Evolutionary conservation across 2,797 vertebrate species (phyloP).

Genomic region (Emys orbicularis): DNA sequence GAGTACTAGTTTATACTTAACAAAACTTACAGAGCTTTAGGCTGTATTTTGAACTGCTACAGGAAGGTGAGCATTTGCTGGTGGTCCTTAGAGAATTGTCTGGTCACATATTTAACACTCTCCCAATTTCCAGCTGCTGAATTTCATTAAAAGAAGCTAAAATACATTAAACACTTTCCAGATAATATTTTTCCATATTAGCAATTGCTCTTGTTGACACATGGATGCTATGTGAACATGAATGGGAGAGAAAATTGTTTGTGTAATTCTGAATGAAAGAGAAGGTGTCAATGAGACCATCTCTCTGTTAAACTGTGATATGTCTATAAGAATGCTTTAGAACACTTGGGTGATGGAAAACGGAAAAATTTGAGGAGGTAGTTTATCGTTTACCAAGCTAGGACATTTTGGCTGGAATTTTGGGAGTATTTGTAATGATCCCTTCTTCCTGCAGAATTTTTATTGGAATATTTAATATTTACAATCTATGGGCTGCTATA

Average conservation of each 20-base stretch:
- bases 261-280: not conserved
- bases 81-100: not conserved
- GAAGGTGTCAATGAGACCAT: not conserved
- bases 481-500: not conserved
- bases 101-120: not conserved
- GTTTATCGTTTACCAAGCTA: not conserved
- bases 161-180: not conserved
- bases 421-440: not conserved
- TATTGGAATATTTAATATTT: not conserved
- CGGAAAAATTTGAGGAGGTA: not conserved
- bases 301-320: not conserved
- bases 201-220: accelerated
- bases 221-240: not conserved
- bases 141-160: not conserved
- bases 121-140: not conserved
- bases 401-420: not conserved
- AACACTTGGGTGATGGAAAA: not conserved
- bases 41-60: not conserved
- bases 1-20: not conserved
- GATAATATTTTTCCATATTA: not conserved
- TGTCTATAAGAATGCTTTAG: accelerated
- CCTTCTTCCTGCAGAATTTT: not conserved
- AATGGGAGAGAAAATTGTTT: not conserved
- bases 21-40: not conserved
- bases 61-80: not conserved